These are phyloP conservation scores for Naja naja DNA, from an alignment of 2,113 vertebrate genomes.

Conservation along the genomic window DNA sequence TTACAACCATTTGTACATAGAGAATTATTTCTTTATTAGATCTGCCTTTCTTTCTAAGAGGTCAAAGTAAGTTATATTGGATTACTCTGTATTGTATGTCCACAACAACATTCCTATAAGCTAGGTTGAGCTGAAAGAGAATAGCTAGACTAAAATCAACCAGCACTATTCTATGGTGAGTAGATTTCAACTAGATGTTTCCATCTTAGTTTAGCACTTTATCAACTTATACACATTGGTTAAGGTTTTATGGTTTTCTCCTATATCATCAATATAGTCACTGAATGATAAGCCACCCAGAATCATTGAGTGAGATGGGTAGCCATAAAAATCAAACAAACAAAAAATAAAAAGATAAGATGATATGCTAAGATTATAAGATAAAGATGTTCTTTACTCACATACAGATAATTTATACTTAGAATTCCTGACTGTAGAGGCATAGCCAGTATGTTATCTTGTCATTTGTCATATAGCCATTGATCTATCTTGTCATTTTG, in stretches of 20 bases:
- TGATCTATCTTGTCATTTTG: conserved; percentile 32
- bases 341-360: too few relatives aligned
- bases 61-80: not conserved
- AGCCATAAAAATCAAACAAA: too few relatives aligned
- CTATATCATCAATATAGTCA: conserved; percentile 26
- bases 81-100: not conserved
- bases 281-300: conserved; percentile 28
- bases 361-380: too few relatives aligned
- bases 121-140: not conserved
- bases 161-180: not conserved
- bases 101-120: too few relatives aligned
- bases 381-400: conserved; percentile 33
- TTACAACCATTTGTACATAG: not conserved
- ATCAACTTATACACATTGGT: not conserved
- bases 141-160: not conserved
- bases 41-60: not conserved
- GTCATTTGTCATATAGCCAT: not conserved
- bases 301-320: too few relatives aligned
- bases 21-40: not conserved
- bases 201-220: not conserved
- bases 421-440: conserved; percentile 43
- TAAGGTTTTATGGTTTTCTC: conserved; percentile 26
- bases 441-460: conserved; percentile 21
- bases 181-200: not conserved
- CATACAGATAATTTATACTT: conserved; percentile 52